phyloP scores from a whole-genome alignment of 1,140 invertebrate genomes.

The Rhopalosiphum maidis region DNA sequence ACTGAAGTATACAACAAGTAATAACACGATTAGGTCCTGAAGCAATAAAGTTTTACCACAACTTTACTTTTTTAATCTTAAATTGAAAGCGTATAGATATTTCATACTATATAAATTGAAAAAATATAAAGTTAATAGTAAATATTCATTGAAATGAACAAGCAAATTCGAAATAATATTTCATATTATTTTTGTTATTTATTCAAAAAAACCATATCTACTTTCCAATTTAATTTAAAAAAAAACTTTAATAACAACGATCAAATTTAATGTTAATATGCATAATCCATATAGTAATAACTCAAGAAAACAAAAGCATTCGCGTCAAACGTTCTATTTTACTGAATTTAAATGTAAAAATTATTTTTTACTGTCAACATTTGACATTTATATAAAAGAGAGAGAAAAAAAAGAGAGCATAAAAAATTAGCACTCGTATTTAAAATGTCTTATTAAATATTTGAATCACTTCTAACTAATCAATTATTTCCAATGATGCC shows the following conservation, averaged over 20 bases:
- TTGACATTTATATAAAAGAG: not conserved
- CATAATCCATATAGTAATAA: not conserved
- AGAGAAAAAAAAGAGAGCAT: not conserved
- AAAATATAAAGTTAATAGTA: too few species aligned
- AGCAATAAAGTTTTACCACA: not conserved
- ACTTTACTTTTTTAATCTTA: not conserved
- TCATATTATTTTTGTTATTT: not conserved
- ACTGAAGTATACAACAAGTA: constrained; percentile 65
- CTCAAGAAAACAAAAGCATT: not conserved
- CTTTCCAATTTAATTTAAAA: not conserved
- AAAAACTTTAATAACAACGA: not conserved
- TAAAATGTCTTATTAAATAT: not conserved
- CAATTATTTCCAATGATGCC: not conserved
- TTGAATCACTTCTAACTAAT: not conserved
- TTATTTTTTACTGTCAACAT: not conserved
- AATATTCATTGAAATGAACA: too few species aligned
- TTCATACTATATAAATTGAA: not conserved
- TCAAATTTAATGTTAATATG: not conserved
- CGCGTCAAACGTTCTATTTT: not conserved
- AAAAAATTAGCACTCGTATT: not conserved
- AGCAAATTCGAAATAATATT: not conserved
- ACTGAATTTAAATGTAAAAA: not conserved
- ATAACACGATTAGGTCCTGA: not conserved
- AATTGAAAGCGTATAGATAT: not conserved
- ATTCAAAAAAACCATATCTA: not conserved